Conservation (phyloP, 2,888 invertebrate genomes). For the Xanthorhoe designata region DNA sequence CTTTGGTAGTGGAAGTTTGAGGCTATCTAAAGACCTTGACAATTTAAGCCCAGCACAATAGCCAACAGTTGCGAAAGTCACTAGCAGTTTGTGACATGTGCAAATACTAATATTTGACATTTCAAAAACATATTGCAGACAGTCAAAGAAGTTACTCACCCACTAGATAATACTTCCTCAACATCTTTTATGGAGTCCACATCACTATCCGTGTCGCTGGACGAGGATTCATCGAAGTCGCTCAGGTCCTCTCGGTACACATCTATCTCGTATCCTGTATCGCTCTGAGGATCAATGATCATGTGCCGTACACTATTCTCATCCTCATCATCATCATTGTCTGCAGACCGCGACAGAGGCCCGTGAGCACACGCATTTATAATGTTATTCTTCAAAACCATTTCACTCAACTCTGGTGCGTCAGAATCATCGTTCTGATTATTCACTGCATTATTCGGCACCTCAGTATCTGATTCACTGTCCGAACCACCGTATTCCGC, state of each 20-base stretch:
- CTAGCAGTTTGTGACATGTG: too few species aligned
- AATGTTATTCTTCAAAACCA: conserved; percentile 82
- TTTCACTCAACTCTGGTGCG: conserved; percentile 74
- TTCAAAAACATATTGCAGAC: too few species aligned
- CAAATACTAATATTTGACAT: too few species aligned
- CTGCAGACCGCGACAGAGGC: conserved; percentile 62
- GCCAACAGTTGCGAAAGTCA: too few species aligned
- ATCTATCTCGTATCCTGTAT: conserved; percentile 77
- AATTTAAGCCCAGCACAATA: too few species aligned
- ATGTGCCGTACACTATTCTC: conserved; percentile 63
- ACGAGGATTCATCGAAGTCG: conserved; percentile 69
- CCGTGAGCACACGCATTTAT: conserved; percentile 83
- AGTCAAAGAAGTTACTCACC: conserved; percentile 55
- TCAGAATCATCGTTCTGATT: conserved; percentile 73
- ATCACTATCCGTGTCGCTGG: conserved; percentile 76
- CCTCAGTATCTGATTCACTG: conserved; percentile 75
- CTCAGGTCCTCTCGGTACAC: conserved; percentile 75
- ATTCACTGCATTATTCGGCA: conserved; percentile 45
- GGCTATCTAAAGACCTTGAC: too few species aligned
- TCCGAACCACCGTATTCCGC: conserved; percentile 79
- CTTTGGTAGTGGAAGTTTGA: too few species aligned
- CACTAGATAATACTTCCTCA: conserved; percentile 74
- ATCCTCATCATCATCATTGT: conserved; percentile 58
- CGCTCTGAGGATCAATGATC: conserved; percentile 79
- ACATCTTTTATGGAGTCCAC: conserved; percentile 78